Base-by-base conservation (phyloP, 2,888 invertebrate genomes). In the Elysia crispata region DNA sequence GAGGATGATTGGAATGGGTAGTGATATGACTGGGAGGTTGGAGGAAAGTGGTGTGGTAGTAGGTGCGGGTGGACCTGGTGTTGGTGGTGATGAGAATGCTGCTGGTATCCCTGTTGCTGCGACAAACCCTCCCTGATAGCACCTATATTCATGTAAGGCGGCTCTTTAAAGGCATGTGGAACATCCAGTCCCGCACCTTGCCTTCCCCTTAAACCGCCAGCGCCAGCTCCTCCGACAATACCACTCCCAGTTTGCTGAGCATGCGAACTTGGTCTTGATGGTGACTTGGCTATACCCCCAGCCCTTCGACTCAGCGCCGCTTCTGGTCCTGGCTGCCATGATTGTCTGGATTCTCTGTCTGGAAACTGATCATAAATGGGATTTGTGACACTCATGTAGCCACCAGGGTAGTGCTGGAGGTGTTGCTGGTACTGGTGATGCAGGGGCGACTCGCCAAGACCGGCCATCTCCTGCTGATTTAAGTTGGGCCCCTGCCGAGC, bases 281-380 rank as follows among this genome's bases (percentile, higher is more conserved):
- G 81, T 0, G 82, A 81, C 60, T 83, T 83, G 5, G 84, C 81
- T 49, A 82, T 64, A 64, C 11, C 60, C 33, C 64, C 67, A 50
- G 62, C 28, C 75, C 80, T 83, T 23, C 82, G 73, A 25, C 78
- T 79, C 23, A 80, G 69, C n/a, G 79, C 77, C n/a, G 83, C 84
- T 13, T 83, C 78, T 23, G 83, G 30, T 67, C 84, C 81, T 67
- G 86, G 85, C 76, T 85, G 85, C 49, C 84, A 70, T 75, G 86
- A 86, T 25, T 87, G 86, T 23, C 85, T 82, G 33, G 86, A 86
- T 76, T 81, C 77, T n/a, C 82, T 70, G 20, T 18, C 66, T 8
- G 80, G 69, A 31, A 80, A 80, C 20, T 80, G 76, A 25, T 80
- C 80, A 62, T 80, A 80, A 25, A 80, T 80, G 25, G 80, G 80